Base-by-base conservation (phyloP, 2,797 vertebrate genomes). In the Hirundo rustica region DNA sequence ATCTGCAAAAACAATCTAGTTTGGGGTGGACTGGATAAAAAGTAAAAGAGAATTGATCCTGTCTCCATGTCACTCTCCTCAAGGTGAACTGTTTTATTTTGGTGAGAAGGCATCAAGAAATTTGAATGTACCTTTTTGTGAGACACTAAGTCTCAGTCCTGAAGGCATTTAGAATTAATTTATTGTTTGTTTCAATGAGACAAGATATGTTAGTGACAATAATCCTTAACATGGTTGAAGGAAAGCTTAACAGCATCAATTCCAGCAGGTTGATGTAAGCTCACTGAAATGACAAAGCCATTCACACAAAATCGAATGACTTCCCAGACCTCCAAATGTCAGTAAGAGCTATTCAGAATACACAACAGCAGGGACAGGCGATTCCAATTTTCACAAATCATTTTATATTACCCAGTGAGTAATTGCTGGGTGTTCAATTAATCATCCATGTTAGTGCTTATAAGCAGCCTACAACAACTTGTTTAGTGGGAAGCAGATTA, bases 231-330 rank as follows among this genome's bases (percentile, higher is more conserved):
- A 1, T 8, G 3, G 44, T 67, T 86, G 81, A 95, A 91, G 60
- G 71, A 92, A 96, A 95, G 50, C 76, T 96, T 93, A 73, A 93
- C 65, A 85, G 32, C 68, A 91, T 92, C 76, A 70, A 67, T 96
- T 95, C 72, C 71, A 84, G 26, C 32, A 87, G 77, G 74, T 6
- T 94, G 70, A 84, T 86, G 57, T 76, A 92, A 94, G 42, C 71
- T 94, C 66, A 88, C 60, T 80, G 29, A 95, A 92, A 77, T 82
- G 90, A 93, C 86, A 94, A 94, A 77, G 82, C 61, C 50, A 36
- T 90, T 73, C 74, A 85, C 72, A 90, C 18, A 88, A 92, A 96
- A 93, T 92, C 27, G 4, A 90, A 91, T 82, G 51, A 79, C 65
- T 82, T 92, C n/a, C 62, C 54, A 94, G 91, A 89, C 22, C 42